A percentile compares a stretch with the other conserved stretches of the same genome.
phyloP scores from a whole-genome alignment of 2,888 invertebrate genomes.

The Eristalinus aeneus region DNA sequence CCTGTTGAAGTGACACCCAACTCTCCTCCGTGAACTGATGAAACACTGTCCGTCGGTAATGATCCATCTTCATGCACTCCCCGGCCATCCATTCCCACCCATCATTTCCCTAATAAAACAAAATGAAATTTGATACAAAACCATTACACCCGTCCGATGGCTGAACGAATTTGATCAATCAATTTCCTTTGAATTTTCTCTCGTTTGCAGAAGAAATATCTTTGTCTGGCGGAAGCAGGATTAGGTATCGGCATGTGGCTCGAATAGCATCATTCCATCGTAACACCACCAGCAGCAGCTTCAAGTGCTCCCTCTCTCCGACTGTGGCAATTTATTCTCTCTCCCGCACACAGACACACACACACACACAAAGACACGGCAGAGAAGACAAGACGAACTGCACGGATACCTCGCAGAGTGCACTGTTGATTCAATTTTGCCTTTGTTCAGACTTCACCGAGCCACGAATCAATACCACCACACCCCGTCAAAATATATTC shows the following conservation, averaged over 20 bases:
- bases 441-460: conserved; percentile 32
- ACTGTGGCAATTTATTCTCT: conserved; percentile 47
- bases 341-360: too few species aligned
- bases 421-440: conserved; percentile 16
- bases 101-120: conserved; percentile 4
- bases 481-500: conserved; percentile 59
- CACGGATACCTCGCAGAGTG: neutral
- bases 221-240: conserved; percentile 50
- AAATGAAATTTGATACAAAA: conserved; percentile 18
- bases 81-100: neutral
- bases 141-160: neutral
- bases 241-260: conserved; percentile 63
- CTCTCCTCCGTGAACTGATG: neutral
- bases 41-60: neutral
- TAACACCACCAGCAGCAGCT: conserved; percentile 21
- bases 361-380: neutral
- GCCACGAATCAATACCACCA: conserved; percentile 9
- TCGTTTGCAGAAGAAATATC: conserved; percentile 59
- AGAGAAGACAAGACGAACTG: neutral
- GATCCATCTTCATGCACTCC: neutral
- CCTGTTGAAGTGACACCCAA: neutral
- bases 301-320: conserved; percentile 5
- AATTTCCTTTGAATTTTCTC: conserved; percentile 53
- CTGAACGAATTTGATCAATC: conserved; percentile 49
- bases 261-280: conserved; percentile 62